Percentiles rank a stretch among this genome's conserved stretches.
Conservation (phyloP, 2,113 vertebrate genomes). For the Toxotes jaculatrix region DNA sequence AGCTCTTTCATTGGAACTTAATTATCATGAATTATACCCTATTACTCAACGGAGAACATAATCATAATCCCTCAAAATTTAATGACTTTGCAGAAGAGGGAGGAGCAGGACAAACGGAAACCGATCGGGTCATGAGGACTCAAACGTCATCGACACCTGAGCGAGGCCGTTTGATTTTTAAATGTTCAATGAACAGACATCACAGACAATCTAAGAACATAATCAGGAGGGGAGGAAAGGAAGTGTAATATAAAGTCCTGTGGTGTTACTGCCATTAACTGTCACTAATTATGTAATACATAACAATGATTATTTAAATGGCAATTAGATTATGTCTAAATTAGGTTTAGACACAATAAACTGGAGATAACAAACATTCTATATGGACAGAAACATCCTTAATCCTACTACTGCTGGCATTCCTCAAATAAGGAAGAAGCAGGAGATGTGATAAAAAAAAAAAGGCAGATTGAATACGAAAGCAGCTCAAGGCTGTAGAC, state of each 20-base stretch:
- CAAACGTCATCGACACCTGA: neutral
- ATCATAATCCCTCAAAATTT: conserved; percentile 32
- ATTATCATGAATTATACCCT: conserved; percentile 29
- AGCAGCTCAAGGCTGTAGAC: conserved; percentile 5
- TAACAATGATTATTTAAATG: neutral
- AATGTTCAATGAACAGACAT: neutral
- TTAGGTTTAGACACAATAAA: neutral
- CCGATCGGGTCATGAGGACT: too few relatives aligned
- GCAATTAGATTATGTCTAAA: neutral
- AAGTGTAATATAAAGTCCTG: neutral
- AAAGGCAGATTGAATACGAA: neutral
- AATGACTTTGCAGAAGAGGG: conserved; percentile 26
- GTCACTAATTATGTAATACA: neutral
- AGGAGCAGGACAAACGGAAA: neutral
- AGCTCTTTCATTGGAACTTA: conserved; percentile 27
- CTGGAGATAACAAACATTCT: neutral
- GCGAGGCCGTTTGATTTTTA: neutral
- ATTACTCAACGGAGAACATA: conserved; percentile 29
- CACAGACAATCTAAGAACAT: neutral
- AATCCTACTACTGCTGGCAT: neutral
- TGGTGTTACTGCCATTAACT: neutral
- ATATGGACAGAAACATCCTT: neutral
- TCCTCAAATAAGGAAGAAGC: neutral
- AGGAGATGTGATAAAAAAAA: conserved; percentile 17
- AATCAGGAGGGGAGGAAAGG: neutral